These are phyloP conservation scores for Gymnoscelis rufifasciata DNA, from an alignment of 2,888 invertebrate species.

Conservation along the genomic window DNA sequence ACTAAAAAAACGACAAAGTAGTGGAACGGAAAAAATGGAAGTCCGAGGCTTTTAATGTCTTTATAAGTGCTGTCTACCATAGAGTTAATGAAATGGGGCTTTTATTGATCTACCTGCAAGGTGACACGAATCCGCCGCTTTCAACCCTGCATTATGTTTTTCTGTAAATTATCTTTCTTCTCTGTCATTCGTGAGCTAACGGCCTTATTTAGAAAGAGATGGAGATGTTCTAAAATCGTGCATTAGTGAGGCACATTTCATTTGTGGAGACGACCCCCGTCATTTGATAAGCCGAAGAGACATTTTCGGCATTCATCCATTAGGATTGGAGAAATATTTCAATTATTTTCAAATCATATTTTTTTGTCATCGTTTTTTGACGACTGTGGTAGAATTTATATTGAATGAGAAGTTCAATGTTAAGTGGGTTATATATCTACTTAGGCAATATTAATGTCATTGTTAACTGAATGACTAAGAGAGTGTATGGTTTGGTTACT, in stretches of 20 bases:
- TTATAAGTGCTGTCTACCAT: conserved; percentile 74
- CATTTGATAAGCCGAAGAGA: conserved; percentile 73
- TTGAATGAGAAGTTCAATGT: background rate
- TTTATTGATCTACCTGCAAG: conserved; percentile 77
- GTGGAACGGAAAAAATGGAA: conserved; percentile 42
- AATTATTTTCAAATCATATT: conserved; percentile 47
- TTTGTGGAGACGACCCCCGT: conserved; percentile 67
- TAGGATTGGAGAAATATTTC: conserved; percentile 55
- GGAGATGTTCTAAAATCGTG: conserved; percentile 42
- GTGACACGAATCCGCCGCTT: conserved; percentile 63
- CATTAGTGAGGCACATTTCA: conserved; percentile 67
- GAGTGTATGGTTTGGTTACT: no score
- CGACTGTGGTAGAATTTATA: no score
- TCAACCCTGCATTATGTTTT: conserved; percentile 73
- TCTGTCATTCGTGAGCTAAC: conserved; percentile 31
- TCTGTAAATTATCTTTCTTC: conserved; percentile 61
- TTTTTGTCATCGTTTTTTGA: conserved; percentile 20
- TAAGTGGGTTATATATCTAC: no score
- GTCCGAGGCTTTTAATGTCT: conserved; percentile 70
- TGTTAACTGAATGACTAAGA: no score
- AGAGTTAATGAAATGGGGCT: conserved; percentile 70
- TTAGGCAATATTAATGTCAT: no score
- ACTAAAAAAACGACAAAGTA: conserved; percentile 33
- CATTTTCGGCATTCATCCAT: conserved; percentile 69
- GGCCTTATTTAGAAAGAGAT: conserved; percentile 38